Evolutionary conservation across 1,140 invertebrate genomes (phyloP).

Genomic region (Zophobas morio): DNA sequence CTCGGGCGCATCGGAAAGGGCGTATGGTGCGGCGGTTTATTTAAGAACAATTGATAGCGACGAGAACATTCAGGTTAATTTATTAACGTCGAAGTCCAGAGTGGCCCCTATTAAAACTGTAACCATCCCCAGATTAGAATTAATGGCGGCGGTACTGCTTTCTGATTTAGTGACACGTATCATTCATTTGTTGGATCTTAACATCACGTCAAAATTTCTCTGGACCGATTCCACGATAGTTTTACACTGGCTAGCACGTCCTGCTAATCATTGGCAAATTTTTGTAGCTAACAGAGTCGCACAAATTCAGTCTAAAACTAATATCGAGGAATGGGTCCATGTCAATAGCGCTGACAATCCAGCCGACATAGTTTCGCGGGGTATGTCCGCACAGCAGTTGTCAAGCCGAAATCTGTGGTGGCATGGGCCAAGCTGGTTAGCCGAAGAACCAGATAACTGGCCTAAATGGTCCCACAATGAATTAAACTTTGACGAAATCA

Average conservation of each 20-base stretch:
- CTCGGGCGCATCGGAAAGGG: conserved; percentile 59
- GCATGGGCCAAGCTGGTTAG: conserved; percentile 57
- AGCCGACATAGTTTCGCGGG: conserved; percentile 63
- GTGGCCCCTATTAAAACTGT: conserved; percentile 53
- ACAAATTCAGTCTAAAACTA: conserved; percentile 61
- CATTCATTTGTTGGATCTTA: background rate
- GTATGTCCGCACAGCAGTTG: conserved; percentile 54
- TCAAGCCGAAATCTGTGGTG: conserved; percentile 60
- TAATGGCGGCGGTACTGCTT: conserved; percentile 56
- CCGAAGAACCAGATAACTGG: background rate
- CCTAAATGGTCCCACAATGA: background rate
- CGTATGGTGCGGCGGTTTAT: conserved; percentile 61
- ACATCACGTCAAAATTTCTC: background rate
- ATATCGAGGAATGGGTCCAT: conserved; percentile 58
- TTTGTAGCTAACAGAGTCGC: conserved; percentile 65
- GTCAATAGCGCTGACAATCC: conserved; percentile 61
- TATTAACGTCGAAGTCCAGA: conserved; percentile 52
- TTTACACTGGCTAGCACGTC: conserved; percentile 62
- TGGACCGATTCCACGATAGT: conserved; percentile 64
- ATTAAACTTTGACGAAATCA: background rate
- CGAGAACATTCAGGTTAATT: conserved; percentile 48
- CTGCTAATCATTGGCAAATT: conserved; percentile 58
- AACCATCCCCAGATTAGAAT: conserved; percentile 48
- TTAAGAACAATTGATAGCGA: conserved; percentile 27
- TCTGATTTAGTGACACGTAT: conserved; percentile 50